Conservation (phyloP, 2,113 vertebrate species). For the Hirundichthys speculiger region DNA sequence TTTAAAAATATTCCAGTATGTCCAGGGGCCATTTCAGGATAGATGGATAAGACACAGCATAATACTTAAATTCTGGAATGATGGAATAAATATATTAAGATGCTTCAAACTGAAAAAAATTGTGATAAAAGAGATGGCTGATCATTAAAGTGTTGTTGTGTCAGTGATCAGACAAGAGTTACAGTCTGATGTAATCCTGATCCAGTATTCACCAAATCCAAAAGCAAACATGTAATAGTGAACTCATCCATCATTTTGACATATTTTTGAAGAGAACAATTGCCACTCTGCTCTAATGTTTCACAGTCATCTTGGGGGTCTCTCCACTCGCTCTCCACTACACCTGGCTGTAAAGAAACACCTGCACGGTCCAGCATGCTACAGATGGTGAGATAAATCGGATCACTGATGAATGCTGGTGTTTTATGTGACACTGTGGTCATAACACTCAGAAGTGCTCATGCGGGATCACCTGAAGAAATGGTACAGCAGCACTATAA, state of each 20-base stretch:
- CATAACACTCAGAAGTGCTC: slow-evolving; percentile 70
- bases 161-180: slow-evolving; percentile 31
- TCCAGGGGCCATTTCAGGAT: too few relatives aligned
- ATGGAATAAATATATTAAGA: too few relatives aligned
- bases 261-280: slow-evolving; percentile 68
- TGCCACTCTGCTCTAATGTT: slow-evolving; percentile 54
- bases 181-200: slow-evolving; percentile 27
- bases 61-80: too few relatives aligned
- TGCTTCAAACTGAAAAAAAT: too few relatives aligned
- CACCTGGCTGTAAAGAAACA: slow-evolving; percentile 71
- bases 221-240: slow-evolving; percentile 25
- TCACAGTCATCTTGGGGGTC: slow-evolving; percentile 29
- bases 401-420: slow-evolving; percentile 53
- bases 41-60: too few relatives aligned
- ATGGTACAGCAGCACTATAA: slow-evolving; percentile 29
- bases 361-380: slow-evolving; percentile 58
- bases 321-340: slow-evolving; percentile 19
- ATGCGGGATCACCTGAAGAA: slow-evolving; percentile 52
- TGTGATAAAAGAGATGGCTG: neutral
- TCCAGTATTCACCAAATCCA: slow-evolving; percentile 23
- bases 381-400: slow-evolving; percentile 68
- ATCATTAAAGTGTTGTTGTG: slow-evolving; percentile 27
- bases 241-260: slow-evolving; percentile 70
- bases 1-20: too few relatives aligned
- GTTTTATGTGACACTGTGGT: slow-evolving; percentile 67